Evolutionary conservation across 2,888 invertebrate genomes (phyloP).

Genomic region (Acrocyrtus sp.): DNA sequence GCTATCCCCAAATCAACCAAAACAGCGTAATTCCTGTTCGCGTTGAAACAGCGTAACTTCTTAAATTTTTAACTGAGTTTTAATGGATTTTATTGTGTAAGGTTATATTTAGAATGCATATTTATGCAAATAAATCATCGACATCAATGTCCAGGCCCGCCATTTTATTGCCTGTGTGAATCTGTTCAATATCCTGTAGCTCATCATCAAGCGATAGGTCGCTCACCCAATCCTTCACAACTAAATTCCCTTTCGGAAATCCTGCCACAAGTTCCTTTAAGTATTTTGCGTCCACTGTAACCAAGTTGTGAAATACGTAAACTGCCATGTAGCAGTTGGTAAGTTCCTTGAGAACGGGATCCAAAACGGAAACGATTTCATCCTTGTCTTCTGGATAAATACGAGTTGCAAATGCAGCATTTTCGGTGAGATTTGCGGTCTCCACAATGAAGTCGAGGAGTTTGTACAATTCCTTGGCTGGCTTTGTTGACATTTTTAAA

Average conservation of each 20-base stretch:
- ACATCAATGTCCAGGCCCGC: slow-evolving; percentile 29
- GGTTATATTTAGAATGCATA: too few species aligned
- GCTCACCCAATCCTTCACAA: slow-evolving; percentile 29
- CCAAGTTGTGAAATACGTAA: slow-evolving; percentile 13
- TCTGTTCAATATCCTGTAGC: slow-evolving; percentile 5
- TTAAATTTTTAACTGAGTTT: too few species aligned
- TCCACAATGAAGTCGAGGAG: slow-evolving; percentile 39
- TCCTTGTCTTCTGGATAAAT: slow-evolving; percentile 37
- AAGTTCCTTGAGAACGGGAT: slow-evolving; percentile 31
- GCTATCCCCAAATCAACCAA: too few species aligned
- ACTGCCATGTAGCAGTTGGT: slow-evolving; percentile 30
- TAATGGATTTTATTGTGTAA: too few species aligned
- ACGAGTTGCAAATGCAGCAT: slow-evolving; percentile 25
- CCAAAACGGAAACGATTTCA: slow-evolving; percentile 28
- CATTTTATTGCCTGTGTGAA: neutral
- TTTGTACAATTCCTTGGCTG: slow-evolving; percentile 28
- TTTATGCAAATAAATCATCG: slow-evolving; percentile 34
- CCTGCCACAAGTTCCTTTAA: slow-evolving; percentile 37
- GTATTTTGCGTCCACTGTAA: slow-evolving; percentile 37
- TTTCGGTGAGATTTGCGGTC: slow-evolving; percentile 27
- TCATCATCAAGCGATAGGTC: slow-evolving; percentile 22
- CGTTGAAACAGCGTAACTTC: too few species aligned
- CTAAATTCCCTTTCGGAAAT: slow-evolving; percentile 29
- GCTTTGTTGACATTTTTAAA: neutral
- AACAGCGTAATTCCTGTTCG: too few species aligned